Conservation (phyloP, 2,888 invertebrate species). For the Hemicrepidius hirtus region DNA sequence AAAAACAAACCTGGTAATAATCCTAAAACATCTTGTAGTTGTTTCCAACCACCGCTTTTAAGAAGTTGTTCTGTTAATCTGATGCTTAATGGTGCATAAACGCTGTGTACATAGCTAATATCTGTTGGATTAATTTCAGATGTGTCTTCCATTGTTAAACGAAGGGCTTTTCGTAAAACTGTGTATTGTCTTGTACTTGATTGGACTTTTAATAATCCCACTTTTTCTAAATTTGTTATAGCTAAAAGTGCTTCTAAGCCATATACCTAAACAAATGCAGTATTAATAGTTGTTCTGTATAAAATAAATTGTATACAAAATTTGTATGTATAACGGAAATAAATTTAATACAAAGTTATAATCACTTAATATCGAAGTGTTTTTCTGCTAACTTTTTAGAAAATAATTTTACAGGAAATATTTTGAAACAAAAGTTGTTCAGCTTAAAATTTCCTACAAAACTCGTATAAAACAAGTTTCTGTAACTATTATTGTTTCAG, state of each 20-base stretch:
- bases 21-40: conserved; percentile 88
- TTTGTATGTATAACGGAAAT: no score
- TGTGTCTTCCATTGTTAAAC: conserved; percentile 91
- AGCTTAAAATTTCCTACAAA: no score
- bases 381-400: no score
- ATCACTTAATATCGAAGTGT: no score
- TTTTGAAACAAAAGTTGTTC: no score
- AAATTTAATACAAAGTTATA: no score
- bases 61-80: conserved; percentile 88
- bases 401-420: no score
- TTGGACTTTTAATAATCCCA: conserved; percentile 86
- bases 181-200: conserved; percentile 83
- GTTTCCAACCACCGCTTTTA: conserved; percentile 85
- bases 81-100: conserved; percentile 94
- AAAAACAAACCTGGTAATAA: conserved; percentile 79
- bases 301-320: no score
- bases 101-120: conserved; percentile 93
- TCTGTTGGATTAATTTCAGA: conserved; percentile 89
- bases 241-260: conserved; percentile 89
- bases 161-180: conserved; percentile 85
- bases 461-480: no score
- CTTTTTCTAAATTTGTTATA: conserved; percentile 90
- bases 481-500: no score
- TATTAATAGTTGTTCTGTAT: no score
- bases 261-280: conserved; percentile 92